phyloP scores from a whole-genome alignment of 2,113 vertebrate species.

The Hiodon alosoides region DNA sequence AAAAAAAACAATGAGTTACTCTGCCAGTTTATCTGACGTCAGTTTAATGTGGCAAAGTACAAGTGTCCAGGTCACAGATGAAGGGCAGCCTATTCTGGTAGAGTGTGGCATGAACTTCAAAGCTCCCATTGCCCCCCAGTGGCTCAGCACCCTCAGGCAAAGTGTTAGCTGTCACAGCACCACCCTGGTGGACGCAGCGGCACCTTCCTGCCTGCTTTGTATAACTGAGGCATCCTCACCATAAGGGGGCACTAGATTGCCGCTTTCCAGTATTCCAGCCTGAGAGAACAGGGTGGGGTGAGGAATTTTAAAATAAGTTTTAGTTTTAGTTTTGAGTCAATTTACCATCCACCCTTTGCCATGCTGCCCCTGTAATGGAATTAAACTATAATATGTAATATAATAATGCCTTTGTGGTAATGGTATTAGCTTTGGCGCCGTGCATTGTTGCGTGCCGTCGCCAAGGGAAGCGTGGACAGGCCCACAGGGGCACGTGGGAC shows the following conservation, averaged over 20 bases:
- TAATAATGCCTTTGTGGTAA: background rate
- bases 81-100: background rate
- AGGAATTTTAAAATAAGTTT: too few relatives aligned
- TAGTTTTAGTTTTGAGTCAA: background rate
- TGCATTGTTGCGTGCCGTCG: background rate
- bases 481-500: too few relatives aligned
- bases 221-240: too few relatives aligned
- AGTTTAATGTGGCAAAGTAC: background rate
- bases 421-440: background rate
- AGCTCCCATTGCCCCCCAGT: too few relatives aligned
- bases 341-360: background rate
- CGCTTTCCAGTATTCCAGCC: too few relatives aligned
- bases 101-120: too few relatives aligned
- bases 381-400: background rate
- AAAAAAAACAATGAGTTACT: background rate
- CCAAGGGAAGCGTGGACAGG: background rate
- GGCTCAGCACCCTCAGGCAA: too few relatives aligned
- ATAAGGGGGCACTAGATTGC: too few relatives aligned
- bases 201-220: too few relatives aligned
- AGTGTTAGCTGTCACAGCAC: too few relatives aligned
- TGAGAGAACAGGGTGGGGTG: too few relatives aligned
- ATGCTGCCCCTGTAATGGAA: background rate
- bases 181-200: too few relatives aligned
- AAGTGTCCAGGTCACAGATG: background rate
- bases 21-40: background rate